Base-by-base conservation (phyloP, 2,888 invertebrate genomes). In the Choreutis nemorana region DNA sequence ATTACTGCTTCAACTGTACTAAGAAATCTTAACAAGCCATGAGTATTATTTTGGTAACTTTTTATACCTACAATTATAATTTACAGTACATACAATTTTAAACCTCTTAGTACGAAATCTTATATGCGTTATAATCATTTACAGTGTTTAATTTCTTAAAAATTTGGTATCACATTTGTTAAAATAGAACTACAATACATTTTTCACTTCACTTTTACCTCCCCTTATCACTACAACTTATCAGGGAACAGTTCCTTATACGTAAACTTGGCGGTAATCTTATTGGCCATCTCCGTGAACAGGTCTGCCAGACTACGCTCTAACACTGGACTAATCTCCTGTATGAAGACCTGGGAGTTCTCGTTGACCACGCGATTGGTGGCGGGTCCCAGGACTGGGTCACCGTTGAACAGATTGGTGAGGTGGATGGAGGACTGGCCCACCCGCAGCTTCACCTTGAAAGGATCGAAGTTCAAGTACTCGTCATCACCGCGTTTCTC, bases 161-260 rank as follows among this genome's bases (percentile, higher is more conserved):
- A n/a, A n/a, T n/a, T n/a, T n/a, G n/a, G n/a, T n/a, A n/a, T n/a
- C n/a, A n/a, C n/a, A n/a, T n/a, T n/a, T n/a, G n/a, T n/a, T n/a
- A n/a, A n/a, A n/a, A n/a, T n/a, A n/a, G n/a, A n/a, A n/a, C n/a
- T n/a, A n/a, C n/a, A n/a, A n/a, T n/a, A n/a, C n/a, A n/a, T n/a
- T n/a, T n/a, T n/a, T n/a, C n/a, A n/a, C n/a, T n/a, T n/a, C n/a
- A n/a, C n/a, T n/a, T n/a, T n/a, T n/a, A n/a, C n/a, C n/a, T n/a
- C n/a, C n/a, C n/a, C n/a, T n/a, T n/a, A 6, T 8, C 18, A 18
- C 18, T 18, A 38, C 14, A 31, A 36, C 30, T 30, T 29, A 48
- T 64, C 53, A 79, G 87, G 87, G 50, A 88, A 88, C 30, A 89
- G 62, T 71, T 88, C 87, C 39, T 85, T 81, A 50, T 86, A 87